Evolutionary conservation across 2,888 invertebrate species (phyloP).

Genomic region (Nomada ruficornis): DNA sequence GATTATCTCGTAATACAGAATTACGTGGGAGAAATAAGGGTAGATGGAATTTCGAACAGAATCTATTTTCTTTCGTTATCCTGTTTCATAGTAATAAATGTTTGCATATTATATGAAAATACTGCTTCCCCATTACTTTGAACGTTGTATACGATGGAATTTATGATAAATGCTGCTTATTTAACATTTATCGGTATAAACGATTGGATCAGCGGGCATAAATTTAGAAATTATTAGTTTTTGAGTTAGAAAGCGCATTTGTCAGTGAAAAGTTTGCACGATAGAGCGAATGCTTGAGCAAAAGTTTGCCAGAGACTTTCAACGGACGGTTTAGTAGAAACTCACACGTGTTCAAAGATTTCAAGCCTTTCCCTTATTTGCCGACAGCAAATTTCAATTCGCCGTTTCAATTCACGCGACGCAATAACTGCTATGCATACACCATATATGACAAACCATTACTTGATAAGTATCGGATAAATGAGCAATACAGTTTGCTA

Average conservation of each 20-base stretch:
- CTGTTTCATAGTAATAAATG: no score
- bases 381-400: slow-evolving; percentile 49
- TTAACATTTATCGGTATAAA: background rate
- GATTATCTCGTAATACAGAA: no score
- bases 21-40: no score
- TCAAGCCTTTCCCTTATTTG: slow-evolving; percentile 50
- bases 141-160: background rate
- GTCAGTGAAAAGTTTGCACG: background rate
- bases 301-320: slow-evolving; percentile 2
- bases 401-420: slow-evolving; percentile 43
- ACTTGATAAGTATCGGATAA: slow-evolving; percentile 46
- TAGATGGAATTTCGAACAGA: no score
- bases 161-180: background rate
- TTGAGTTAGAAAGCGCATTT: slow-evolving; percentile 3
- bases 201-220: background rate
- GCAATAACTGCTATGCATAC: slow-evolving; percentile 38
- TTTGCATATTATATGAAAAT: background rate
- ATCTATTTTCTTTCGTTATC: no score
- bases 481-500: slow-evolving; percentile 26
- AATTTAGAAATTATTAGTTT: slow-evolving; percentile 7
- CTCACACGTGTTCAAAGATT: slow-evolving; percentile 26
- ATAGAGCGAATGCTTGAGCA: background rate
- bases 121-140: background rate
- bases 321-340: slow-evolving; percentile 9
- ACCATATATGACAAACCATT: slow-evolving; percentile 46